Evolutionary conservation across 53 echinoderm and acorn worm species (phyloP).

Genomic region (Crossaster papposus): DNA sequence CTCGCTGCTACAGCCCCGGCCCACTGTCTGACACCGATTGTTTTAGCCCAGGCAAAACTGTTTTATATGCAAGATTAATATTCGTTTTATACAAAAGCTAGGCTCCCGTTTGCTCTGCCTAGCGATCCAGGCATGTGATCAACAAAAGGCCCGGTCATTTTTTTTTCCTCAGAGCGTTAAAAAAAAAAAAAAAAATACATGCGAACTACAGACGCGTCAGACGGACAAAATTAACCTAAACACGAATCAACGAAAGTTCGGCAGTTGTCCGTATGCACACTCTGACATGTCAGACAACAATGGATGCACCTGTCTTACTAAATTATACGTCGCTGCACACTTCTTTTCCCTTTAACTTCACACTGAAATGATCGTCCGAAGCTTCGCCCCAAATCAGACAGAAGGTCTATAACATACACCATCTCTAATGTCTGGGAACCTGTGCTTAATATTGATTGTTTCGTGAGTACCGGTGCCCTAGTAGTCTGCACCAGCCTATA

Average conservation of each 20-base stretch:
- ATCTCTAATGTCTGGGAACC: not conserved
- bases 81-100: conserved; percentile 52
- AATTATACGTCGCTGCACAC: conserved; percentile 18
- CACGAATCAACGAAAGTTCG: conserved; percentile 41
- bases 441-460: too few species aligned
- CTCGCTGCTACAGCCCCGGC: conserved; percentile 34
- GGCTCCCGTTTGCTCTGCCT: conserved; percentile 30
- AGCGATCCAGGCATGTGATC: conserved; percentile 45
- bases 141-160: conserved; percentile 43
- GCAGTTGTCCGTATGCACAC: conserved; percentile 25
- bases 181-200: not conserved
- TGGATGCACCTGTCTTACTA: conserved; percentile 48
- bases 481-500: too few species aligned
- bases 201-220: not conserved
- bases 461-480: too few species aligned
- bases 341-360: conserved; percentile 53
- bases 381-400: not conserved
- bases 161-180: conserved; percentile 21
- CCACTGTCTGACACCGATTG: conserved; percentile 54
- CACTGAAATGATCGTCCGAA: conserved; percentile 17
- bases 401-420: not conserved
- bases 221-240: conserved; percentile 10
- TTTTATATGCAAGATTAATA: conserved; percentile 60
- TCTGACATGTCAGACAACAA: conserved; percentile 42
- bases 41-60: conserved; percentile 55